These are phyloP conservation scores for Oophaga sylvatica DNA, from an alignment of 2,797 vertebrate species.

Conservation along the genomic window DNA sequence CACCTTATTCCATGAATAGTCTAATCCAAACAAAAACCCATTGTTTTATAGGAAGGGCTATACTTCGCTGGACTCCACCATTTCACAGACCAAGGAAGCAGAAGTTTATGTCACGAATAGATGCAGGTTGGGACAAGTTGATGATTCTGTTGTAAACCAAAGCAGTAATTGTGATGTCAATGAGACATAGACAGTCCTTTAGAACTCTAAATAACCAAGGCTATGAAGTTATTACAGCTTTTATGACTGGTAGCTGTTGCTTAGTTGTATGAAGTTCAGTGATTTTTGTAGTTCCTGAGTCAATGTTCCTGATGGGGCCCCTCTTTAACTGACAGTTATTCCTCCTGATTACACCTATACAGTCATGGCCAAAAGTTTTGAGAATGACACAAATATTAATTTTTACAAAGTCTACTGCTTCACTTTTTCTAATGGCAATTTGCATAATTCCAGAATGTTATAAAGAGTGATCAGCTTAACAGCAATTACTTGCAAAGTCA, in stretches of 20 bases:
- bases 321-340: too few relatives aligned
- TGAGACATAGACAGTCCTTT: neutral
- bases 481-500: too few relatives aligned
- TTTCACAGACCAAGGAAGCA: slow-evolving; percentile 27
- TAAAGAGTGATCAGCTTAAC: too few relatives aligned
- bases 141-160: neutral
- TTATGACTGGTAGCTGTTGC: neutral
- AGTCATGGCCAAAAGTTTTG: too few relatives aligned
- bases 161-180: neutral
- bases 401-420: too few relatives aligned
- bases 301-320: neutral
- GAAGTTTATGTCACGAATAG: slow-evolving; percentile 21
- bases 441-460: too few relatives aligned
- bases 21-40: slow-evolving; percentile 33
- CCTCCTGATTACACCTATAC: too few relatives aligned
- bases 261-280: neutral
- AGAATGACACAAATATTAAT: too few relatives aligned
- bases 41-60: slow-evolving; percentile 29
- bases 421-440: too few relatives aligned
- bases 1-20: slow-evolving; percentile 32
- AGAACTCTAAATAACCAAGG: neutral
- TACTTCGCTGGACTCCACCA: slow-evolving; percentile 41
- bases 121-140: slow-evolving; percentile 19
- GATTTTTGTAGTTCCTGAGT: neutral
- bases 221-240: neutral